Evolutionary conservation across 2,797 vertebrate genomes (phyloP).

Genomic region (Pyrrhura leucotis): DNA sequence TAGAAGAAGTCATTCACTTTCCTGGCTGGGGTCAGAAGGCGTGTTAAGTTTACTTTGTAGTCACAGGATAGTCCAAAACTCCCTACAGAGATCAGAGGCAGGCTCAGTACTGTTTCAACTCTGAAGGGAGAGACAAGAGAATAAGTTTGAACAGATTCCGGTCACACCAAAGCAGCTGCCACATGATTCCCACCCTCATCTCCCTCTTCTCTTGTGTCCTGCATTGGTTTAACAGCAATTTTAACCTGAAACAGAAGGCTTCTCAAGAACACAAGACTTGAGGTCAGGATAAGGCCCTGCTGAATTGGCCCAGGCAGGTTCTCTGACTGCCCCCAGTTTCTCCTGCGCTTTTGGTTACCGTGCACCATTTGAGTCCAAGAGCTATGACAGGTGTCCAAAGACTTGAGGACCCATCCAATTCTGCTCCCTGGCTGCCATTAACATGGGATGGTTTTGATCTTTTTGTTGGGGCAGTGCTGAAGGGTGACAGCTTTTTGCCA

Average conservation of each 20-base stretch:
- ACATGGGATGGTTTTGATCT: background rate
- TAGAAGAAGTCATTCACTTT: slow-evolving; percentile 86
- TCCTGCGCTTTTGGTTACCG: background rate
- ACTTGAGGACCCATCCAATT: background rate
- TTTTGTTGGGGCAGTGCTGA: background rate
- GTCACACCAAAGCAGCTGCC: background rate
- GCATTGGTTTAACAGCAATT: background rate
- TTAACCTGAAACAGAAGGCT: background rate
- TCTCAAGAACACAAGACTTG: background rate
- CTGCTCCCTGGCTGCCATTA: background rate
- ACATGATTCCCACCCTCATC: background rate
- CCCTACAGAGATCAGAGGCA: slow-evolving; percentile 93
- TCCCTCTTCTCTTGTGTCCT: background rate
- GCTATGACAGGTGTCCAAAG: background rate
- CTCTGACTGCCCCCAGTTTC: background rate
- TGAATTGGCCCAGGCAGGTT: background rate
- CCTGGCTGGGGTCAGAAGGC: slow-evolving; percentile 89
- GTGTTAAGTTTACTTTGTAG: slow-evolving; percentile 87
- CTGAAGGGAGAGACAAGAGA: slow-evolving; percentile 75
- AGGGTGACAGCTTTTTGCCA: background rate
- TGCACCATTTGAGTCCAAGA: background rate
- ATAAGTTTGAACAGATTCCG: slow-evolving; percentile 10
- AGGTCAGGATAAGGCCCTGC: background rate
- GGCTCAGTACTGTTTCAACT: slow-evolving; percentile 79
- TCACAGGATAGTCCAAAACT: slow-evolving; percentile 95